Evolutionary conservation across 2,888 invertebrate species (phyloP), one percentile per base, ranked within the genome.

Genomic region (Idaea dimidiata): DNA sequence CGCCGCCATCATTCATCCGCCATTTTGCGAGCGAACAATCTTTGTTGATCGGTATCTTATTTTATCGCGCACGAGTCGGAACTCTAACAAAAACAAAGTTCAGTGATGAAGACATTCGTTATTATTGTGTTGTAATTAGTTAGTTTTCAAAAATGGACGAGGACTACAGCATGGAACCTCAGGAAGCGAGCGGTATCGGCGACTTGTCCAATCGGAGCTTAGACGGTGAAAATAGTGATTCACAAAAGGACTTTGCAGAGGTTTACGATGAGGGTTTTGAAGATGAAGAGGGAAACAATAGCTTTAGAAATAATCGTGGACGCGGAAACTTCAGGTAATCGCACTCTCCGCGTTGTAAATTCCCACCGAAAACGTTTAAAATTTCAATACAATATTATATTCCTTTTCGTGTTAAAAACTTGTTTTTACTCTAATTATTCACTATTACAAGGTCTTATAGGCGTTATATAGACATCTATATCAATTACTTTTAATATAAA

Each of bases 251-350:
- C 62, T 90, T 86, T 64, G 82, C 80, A 66, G 93, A 92, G 16
- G 76, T 76, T 1, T 89, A 81, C 63, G 91, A 91, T 6, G 91
- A 91, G n/a, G 74, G 72, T 57, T 89, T 78, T 64, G 91, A 91
- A 6, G 91, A 91, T 59, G 91, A 91, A 8, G 91, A 91, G 3
- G 82, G 82, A 4, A 81, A 83, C 1, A 83, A 81, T 66, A 81
- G 76, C 66, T 91, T 86, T 71, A 78, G 92, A 58, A 86, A 84
- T 43, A 83, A 83, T 59, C 81, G 89, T 0, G 89, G 90, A 17
- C 87, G 91, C 14, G 91, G 90, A 0, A 89, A 84, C 67, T 93
- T 88, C 78, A 89, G 90, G 93, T 92, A 72, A 58, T 31, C 16
- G 16, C 8, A 16, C 16, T 17, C 33, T 43, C n/a, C 17, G 17